A percentile compares a stretch with the other conserved stretches of the same genome.
These are phyloP conservation scores for Corvus moneduloides DNA, from an alignment of 2,113 vertebrate genomes.

Conservation along the genomic window DNA sequence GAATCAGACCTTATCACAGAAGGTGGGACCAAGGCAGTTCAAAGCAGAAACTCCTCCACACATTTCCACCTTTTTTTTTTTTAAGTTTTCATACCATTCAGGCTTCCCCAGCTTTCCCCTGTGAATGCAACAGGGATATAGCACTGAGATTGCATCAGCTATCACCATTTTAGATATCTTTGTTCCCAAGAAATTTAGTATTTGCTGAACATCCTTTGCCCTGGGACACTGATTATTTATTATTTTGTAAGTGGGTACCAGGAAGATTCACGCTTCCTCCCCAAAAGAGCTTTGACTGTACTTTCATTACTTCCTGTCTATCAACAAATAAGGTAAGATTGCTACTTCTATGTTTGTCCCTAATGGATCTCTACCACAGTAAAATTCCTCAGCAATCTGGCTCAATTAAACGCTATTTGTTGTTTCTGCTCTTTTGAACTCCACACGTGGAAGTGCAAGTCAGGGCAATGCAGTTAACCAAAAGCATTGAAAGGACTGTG, in stretches of 20 bases:
- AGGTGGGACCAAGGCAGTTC: neutral
- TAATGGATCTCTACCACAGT: neutral
- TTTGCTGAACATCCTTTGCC: neutral
- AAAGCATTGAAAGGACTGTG: neutral
- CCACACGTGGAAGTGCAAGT: neutral
- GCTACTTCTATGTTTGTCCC: neutral
- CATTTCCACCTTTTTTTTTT: neutral
- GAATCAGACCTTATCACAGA: neutral
- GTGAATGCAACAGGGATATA: neutral
- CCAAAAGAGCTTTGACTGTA: neutral
- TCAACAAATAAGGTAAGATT: neutral
- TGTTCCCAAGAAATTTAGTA: neutral
- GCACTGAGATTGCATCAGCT: neutral
- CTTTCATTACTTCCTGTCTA: neutral
- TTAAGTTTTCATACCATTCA: neutral
- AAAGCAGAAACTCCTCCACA: neutral
- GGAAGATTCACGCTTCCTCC: neutral
- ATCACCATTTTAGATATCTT: neutral
- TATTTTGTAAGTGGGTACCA: neutral
- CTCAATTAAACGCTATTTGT: conserved; percentile 1
- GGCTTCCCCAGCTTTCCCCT: neutral
- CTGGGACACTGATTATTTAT: neutral
- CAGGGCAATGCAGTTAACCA: neutral
- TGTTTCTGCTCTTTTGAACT: neutral
- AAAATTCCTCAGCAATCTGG: neutral